phyloP scores from a whole-genome alignment of 2,113 vertebrate genomes.

The Symphodus melops region DNA sequence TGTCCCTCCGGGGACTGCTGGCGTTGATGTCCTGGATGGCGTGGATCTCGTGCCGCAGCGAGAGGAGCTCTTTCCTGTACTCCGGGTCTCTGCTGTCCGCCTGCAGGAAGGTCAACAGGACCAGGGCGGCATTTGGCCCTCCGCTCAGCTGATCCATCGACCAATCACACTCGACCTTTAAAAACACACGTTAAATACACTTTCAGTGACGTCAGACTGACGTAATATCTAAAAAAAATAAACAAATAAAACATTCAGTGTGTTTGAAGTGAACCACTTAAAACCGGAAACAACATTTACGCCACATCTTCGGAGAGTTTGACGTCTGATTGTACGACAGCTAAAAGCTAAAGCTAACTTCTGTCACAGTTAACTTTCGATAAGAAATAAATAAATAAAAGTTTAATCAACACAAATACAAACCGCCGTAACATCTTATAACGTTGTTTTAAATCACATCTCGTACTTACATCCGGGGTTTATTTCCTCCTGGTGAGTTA shows the following conservation, averaged over 20 bases:
- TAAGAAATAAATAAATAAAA: not conserved
- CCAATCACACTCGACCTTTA: not conserved
- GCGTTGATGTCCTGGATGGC: slow-evolving; percentile 8
- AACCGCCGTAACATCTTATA: not conserved
- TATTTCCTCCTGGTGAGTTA: too few species aligned
- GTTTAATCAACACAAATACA: not conserved
- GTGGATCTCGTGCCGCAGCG: slow-evolving; percentile 12
- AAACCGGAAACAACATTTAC: not conserved
- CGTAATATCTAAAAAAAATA: too few species aligned
- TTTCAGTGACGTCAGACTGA: too few species aligned
- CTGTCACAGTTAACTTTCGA: not conserved
- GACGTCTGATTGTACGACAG: not conserved
- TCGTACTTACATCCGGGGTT: slow-evolving; percentile 31
- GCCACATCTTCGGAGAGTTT: not conserved
- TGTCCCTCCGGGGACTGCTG: rapidly evolving
- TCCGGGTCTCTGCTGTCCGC: slow-evolving; percentile 9
- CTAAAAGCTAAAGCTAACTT: slow-evolving; percentile 11
- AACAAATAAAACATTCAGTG: too few species aligned
- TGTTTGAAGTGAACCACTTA: too few species aligned
- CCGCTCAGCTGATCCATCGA: slow-evolving; percentile 52
- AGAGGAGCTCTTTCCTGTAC: slow-evolving; percentile 38
- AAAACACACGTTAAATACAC: too few species aligned
- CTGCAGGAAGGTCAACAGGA: slow-evolving; percentile 77
- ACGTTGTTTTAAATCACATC: rapidly evolving
- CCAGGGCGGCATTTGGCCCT: slow-evolving; percentile 21